Evolutionary conservation across 2,888 invertebrate species (phyloP).

Genomic region (Ochlodes sylvanus): DNA sequence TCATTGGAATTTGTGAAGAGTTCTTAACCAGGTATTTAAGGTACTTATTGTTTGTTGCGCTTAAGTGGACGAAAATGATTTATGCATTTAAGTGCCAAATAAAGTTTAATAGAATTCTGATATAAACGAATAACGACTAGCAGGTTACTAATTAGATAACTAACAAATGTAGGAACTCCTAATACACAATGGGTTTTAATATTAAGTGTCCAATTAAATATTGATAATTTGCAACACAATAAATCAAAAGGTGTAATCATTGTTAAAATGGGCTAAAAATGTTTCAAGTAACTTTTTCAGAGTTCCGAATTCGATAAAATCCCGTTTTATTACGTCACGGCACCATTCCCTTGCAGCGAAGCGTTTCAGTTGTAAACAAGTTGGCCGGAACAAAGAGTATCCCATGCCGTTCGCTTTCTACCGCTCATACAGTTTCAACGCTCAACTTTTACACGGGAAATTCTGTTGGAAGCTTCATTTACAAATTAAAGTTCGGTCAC

Average conservation of each 20-base stretch:
- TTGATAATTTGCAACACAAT: no score
- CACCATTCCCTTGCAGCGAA: neutral
- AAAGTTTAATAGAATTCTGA: no score
- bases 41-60: neutral
- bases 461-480: neutral
- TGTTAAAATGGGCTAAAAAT: no score
- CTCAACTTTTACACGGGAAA: neutral
- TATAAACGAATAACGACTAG: no score
- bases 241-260: no score
- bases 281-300: neutral
- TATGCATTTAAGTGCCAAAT: no score
- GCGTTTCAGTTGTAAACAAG: neutral
- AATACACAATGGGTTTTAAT: no score
- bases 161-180: no score
- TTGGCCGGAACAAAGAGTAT: neutral
- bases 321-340: neutral
- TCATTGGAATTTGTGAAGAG: constrained; percentile 6
- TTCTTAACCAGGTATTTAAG: neutral
- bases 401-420: neutral
- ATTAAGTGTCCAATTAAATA: no score
- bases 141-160: no score
- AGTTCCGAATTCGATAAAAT: neutral
- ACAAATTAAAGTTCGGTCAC: no score
- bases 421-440: neutral
- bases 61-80: neutral